Percentiles rank a stretch among this genome's conserved stretches.
Conservation (phyloP, 2,888 invertebrate species). For the Drosophila quinaria region DNA sequence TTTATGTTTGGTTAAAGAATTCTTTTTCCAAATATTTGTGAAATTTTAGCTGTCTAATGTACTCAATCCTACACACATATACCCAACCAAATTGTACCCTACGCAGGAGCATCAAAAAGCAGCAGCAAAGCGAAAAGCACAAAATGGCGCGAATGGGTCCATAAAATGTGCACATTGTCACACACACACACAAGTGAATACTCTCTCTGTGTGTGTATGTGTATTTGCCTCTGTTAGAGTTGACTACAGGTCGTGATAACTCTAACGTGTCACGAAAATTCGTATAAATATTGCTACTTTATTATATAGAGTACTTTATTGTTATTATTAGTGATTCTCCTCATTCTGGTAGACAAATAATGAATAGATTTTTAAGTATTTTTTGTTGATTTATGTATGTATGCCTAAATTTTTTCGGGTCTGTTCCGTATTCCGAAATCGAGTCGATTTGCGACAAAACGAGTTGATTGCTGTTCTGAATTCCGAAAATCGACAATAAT, state of each 20-base stretch:
- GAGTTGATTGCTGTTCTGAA: too few species aligned
- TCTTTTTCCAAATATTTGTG: too few species aligned
- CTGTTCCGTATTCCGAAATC: too few species aligned
- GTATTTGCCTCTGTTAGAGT: background rate
- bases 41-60: background rate
- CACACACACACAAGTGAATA: constrained; percentile 5
- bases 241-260: background rate
- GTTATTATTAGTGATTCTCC: too few species aligned
- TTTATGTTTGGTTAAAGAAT: background rate
- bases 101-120: constrained; percentile 25
- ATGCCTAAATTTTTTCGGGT: too few species aligned
- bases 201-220: constrained; percentile 2
- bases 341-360: background rate
- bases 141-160: constrained; percentile 49
- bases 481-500: too few species aligned
- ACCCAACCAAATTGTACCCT: constrained; percentile 16
- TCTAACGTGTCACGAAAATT: background rate
- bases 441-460: too few species aligned
- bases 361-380: too few species aligned
- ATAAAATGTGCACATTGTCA: constrained; percentile 60
- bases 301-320: too few species aligned
- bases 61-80: background rate
- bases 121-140: constrained; percentile 43
- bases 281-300: background rate
- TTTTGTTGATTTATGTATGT: too few species aligned